These are phyloP conservation scores for Corvus moneduloides DNA, from an alignment of 2,113 vertebrate species.

Conservation along the genomic window DNA sequence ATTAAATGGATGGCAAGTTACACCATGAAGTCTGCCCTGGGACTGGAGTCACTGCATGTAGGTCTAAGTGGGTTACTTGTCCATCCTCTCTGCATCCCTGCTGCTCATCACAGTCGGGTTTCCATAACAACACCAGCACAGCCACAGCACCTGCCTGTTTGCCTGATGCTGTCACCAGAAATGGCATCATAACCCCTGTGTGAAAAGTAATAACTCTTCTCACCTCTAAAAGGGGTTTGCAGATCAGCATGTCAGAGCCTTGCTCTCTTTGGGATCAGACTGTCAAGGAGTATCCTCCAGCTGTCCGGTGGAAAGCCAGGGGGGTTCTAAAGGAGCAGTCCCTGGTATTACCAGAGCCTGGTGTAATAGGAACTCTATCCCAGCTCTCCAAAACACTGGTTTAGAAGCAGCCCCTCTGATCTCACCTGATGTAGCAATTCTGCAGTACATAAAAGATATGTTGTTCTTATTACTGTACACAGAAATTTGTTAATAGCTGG, in stretches of 20 bases:
- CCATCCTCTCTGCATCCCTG: neutral
- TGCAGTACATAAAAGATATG: neutral
- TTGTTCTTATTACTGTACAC: neutral
- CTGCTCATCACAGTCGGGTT: fast-evolving
- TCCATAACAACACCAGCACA: neutral
- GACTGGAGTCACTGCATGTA: neutral
- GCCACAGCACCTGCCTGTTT: neutral
- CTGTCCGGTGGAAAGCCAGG: neutral
- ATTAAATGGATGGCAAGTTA: neutral
- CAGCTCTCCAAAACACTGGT: neutral
- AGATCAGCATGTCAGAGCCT: neutral
- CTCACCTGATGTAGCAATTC: neutral
- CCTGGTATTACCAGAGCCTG: neutral
- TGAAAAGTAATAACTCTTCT: neutral
- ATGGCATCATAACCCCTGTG: fast-evolving
- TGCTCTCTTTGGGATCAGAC: neutral
- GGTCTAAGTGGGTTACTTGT: neutral
- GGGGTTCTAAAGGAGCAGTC: neutral
- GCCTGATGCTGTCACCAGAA: neutral
- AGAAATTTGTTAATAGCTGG: neutral
- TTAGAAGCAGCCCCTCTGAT: neutral
- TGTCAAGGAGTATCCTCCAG: neutral
- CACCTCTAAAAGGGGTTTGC: neutral
- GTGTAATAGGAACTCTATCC: neutral
- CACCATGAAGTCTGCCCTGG: neutral